Percentiles rank a stretch among this genome's conserved stretches.
Conservation (phyloP, 1,140 invertebrate species). For the Eurosta solidaginis region DNA sequence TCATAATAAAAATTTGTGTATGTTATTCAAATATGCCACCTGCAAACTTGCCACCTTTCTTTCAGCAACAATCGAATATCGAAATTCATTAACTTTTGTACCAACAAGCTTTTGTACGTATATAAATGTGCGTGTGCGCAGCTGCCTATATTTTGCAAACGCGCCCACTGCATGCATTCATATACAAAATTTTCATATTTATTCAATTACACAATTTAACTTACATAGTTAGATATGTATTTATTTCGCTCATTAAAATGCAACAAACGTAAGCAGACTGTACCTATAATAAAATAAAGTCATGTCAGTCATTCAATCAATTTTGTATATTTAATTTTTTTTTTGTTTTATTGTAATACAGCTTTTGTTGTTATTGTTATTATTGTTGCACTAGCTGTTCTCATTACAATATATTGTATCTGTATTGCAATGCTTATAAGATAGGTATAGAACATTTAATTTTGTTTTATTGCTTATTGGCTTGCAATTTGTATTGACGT, state of each 20-base stretch:
- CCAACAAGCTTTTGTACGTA: neutral
- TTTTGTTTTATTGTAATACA: neutral
- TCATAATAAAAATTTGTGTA: neutral
- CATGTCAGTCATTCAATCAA: conserved; percentile 19
- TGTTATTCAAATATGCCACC: conserved; percentile 11
- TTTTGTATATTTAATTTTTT: no score
- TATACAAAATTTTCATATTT: neutral
- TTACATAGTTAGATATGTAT: neutral
- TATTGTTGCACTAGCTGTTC: neutral
- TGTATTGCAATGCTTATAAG: neutral
- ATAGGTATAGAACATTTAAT: no score
- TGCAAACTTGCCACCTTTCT: no score
- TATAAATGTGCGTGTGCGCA: no score
- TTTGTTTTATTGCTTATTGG: neutral
- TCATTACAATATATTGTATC: conserved; percentile 7
- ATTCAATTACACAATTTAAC: no score
- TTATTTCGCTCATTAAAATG: conserved; percentile 11
- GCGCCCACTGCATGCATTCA: neutral
- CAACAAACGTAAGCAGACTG: neutral
- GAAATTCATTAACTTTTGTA: neutral
- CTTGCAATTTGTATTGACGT: conserved; percentile 24
- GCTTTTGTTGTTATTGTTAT: neutral
- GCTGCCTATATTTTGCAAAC: no score
- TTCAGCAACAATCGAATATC: no score
- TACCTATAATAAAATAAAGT: neutral